A percentile compares a stretch with the other conserved stretches of the same genome.
These are phyloP conservation scores for Cerastis leucographa DNA, from an alignment of 2,888 invertebrate genomes.

Conservation along the genomic window DNA sequence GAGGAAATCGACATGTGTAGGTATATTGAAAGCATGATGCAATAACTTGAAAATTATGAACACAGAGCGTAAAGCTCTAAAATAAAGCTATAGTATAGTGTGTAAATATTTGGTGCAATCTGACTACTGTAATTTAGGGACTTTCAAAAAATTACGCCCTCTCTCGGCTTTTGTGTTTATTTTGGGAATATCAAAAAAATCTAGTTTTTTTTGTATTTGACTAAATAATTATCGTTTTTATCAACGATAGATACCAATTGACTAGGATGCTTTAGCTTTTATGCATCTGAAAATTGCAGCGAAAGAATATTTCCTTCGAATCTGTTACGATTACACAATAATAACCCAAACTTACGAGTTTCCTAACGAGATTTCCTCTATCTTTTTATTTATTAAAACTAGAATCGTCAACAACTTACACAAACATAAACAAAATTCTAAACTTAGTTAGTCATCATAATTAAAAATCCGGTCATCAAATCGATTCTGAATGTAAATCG, in stretches of 20 bases:
- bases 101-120: neutral
- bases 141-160: neutral
- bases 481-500: constrained; percentile 73
- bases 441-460: constrained; percentile 64
- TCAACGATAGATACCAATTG: neutral
- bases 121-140: too few species aligned
- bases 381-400: constrained; percentile 11
- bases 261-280: neutral
- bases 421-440: constrained; percentile 54
- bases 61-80: neutral
- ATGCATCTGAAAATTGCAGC: neutral
- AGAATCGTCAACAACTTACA: constrained; percentile 28
- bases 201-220: neutral
- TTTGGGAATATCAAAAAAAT: neutral
- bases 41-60: neutral
- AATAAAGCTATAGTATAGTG: neutral
- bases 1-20: neutral
- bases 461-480: constrained; percentile 80
- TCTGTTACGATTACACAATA: constrained; percentile 11
- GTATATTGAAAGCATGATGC: neutral
- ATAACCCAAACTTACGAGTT: constrained; percentile 7
- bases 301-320: neutral
- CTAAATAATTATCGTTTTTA: neutral
- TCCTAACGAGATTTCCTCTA: constrained; percentile 1
- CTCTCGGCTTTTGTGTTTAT: neutral